phyloP scores from a whole-genome alignment of 2,888 invertebrate genomes.

The Dyspetes luteomarginatus region DNA sequence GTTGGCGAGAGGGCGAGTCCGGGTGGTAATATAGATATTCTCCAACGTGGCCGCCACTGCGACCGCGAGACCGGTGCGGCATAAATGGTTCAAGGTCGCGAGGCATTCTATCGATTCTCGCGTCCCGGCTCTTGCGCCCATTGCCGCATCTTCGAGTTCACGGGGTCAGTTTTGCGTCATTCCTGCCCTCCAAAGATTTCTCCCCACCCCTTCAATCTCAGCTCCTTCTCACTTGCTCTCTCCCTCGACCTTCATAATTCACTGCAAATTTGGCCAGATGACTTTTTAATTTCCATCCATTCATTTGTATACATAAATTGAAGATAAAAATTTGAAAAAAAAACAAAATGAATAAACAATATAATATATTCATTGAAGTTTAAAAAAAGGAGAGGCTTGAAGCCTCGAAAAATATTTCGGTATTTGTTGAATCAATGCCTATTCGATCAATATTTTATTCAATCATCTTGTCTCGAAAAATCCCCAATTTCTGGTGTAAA shows the following conservation, averaged over 20 bases:
- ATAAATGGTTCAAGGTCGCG: constrained; percentile 80
- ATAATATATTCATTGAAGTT: too few species aligned
- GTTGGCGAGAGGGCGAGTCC: not conserved
- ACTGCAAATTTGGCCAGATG: too few species aligned
- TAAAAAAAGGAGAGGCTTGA: too few species aligned
- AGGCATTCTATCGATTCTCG: constrained; percentile 74
- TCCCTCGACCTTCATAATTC: too few species aligned
- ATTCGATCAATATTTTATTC: not conserved
- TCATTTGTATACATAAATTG: too few species aligned
- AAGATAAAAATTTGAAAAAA: too few species aligned
- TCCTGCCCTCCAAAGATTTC: constrained; percentile 44
- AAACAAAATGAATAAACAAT: too few species aligned
- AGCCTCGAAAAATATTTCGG: too few species aligned
- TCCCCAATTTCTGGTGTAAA: not conserved
- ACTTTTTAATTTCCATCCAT: too few species aligned
- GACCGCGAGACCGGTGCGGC: constrained; percentile 37
- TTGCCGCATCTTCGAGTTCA: constrained; percentile 71
- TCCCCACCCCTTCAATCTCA: constrained; percentile 4
- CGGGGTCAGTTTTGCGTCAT: constrained; percentile 69
- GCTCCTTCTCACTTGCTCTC: not conserved
- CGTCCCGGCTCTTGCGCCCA: constrained; percentile 35
- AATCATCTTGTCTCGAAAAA: not conserved
- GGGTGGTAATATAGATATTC: constrained; percentile 16
- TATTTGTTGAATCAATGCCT: not conserved
- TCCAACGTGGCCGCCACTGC: constrained; percentile 15